A percentile compares a stretch with the other conserved stretches of the same genome.
Conservation (phyloP, 2,113 vertebrate species). For the Mus pahari region DNA sequence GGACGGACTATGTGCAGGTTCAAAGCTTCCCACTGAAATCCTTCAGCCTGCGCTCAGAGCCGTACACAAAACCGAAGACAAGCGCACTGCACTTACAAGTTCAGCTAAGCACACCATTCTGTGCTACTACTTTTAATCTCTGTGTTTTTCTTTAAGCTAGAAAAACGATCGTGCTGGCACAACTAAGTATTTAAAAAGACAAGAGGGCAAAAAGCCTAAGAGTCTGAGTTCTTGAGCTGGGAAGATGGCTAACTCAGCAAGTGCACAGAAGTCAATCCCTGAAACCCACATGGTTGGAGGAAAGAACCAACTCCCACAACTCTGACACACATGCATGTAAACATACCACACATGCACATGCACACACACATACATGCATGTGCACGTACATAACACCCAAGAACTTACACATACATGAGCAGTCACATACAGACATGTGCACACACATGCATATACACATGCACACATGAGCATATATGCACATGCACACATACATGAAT, state of each 20-base stretch:
- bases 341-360: background rate
- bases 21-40: background rate
- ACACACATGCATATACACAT: no score
- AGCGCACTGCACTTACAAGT: background rate
- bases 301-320: background rate
- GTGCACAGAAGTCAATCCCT: background rate
- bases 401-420: no score
- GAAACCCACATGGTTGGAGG: no score
- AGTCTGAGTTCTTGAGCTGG: background rate
- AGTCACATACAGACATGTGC: no score
- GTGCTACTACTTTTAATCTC: background rate
- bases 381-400: background rate
- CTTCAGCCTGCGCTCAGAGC: background rate
- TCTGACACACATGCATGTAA: background rate
- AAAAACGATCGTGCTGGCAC: conserved; percentile 23
- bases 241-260: background rate
- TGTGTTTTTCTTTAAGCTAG: conserved; percentile 17
- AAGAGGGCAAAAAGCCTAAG: background rate
- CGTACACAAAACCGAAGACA: background rate
- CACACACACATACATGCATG: background rate
- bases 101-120: background rate
- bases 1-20: background rate
- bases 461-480: no score
- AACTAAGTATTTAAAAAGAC: conserved; percentile 26
- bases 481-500: no score